phyloP scores from a whole-genome alignment of 2,888 invertebrate species.

The Agrochola lota region DNA sequence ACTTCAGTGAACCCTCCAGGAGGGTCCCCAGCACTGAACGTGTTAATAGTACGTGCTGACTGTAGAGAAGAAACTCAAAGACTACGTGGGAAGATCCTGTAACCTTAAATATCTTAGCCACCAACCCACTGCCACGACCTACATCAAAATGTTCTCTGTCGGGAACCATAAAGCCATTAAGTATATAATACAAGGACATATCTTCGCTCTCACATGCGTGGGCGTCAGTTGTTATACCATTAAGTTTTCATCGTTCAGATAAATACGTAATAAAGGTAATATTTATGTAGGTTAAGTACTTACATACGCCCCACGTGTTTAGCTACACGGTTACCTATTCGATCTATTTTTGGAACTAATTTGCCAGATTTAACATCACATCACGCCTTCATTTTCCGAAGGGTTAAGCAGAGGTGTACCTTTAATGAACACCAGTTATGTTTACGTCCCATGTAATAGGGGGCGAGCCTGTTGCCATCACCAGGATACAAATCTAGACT shows the following conservation, averaged over 20 bases:
- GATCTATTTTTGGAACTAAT: neutral
- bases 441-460: neutral
- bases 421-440: neutral
- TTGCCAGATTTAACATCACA: neutral
- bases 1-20: too few species aligned
- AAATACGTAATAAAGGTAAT: conserved; percentile 17
- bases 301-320: neutral
- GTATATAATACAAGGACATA: conserved; percentile 23
- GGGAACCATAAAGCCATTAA: conserved; percentile 15
- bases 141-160: conserved; percentile 8
- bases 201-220: conserved; percentile 27
- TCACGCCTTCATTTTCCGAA: neutral
- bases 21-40: too few species aligned
- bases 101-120: neutral
- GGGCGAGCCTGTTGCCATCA: neutral
- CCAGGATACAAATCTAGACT: too few species aligned
- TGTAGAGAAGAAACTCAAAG: neutral
- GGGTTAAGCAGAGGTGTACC: too few species aligned
- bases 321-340: neutral
- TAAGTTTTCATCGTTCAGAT: conserved; percentile 22
- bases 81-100: neutral
- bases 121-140: conserved; percentile 5
- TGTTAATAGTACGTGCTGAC: neutral
- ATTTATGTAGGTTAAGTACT: conserved; percentile 5
- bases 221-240: conserved; percentile 22